These are phyloP conservation scores for Hyppa rectilinea DNA, from an alignment of 2,888 invertebrate genomes.

Conservation along the genomic window DNA sequence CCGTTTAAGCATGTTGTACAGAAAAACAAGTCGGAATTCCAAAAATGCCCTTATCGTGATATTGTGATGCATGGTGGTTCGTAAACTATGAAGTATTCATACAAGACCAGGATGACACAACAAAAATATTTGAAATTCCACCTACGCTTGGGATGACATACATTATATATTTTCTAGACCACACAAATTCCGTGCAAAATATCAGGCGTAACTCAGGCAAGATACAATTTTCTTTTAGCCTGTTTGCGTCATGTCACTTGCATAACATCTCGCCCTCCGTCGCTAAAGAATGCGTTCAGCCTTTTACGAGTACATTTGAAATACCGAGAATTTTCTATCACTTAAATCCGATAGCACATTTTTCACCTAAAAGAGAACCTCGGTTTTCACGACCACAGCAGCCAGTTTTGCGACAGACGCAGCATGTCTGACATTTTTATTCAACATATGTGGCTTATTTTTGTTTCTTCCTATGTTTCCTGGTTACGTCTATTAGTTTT, in stretches of 20 bases:
- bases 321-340: background rate
- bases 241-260: background rate
- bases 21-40: background rate
- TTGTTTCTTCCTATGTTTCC: background rate
- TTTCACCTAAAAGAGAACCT: background rate
- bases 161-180: constrained; percentile 7
- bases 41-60: background rate
- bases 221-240: background rate
- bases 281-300: background rate
- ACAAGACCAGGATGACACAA: background rate
- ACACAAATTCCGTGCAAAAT: constrained; percentile 26
- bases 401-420: background rate
- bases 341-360: background rate
- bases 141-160: background rate
- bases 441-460: background rate
- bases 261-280: background rate
- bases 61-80: background rate
- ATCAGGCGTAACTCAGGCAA: background rate
- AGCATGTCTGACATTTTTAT: background rate
- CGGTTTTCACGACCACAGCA: background rate
- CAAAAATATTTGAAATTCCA: constrained; percentile 6
- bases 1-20: background rate
- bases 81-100: constrained; percentile 5
- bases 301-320: background rate
- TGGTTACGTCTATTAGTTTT: constrained; percentile 10